Base-by-base conservation (phyloP, 2,888 invertebrate genomes). In the Punctoribates punctum region DNA sequence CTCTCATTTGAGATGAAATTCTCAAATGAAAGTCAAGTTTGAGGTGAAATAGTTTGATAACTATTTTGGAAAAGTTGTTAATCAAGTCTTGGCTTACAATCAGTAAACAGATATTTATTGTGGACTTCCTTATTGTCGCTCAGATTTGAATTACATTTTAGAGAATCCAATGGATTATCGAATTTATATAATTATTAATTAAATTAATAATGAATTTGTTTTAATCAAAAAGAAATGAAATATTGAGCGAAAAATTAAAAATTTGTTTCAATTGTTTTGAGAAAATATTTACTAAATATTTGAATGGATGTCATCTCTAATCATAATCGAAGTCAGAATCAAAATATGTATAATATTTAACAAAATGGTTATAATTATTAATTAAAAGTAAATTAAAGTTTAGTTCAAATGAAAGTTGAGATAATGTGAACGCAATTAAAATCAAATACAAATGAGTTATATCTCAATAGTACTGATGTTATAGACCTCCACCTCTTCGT, bases 11-110 rank as follows among this genome's bases (percentile, higher is more conserved):
- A 48, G 46, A 15, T 5, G n/a, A 54, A 54, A 54, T 20, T 34
- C 34, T 34, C 34, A n/a, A 54, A 54, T 54, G 20, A 54, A 54
- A 54, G 54, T 54, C 54, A 54, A 54, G 54, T 54, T 54, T 54
- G 20, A 54, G 54, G 20, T 54, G 9, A 54, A 54, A 54, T 9
- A 42, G 8, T 42, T 42, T 42, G 42, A 48, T 17, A 11, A 48
- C 48, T 15, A 17, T 17, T 54, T 20, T 8, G 20, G 11, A 54
- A 54, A 54, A 54, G n/a, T 54, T n/a, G 54, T 54, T 54, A 54
- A 54, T 54, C 54, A 54, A 20, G 54, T 54, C 54, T 54, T 54
- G 54, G 4, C 6, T 48, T 17, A 13, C 4, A 48, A 5, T 8
- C 34, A 34, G 3, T 5, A 34, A 34, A 34, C 34, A 34, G 34